A percentile compares a stretch with the other conserved stretches of the same genome.
Conservation (phyloP, 2,113 vertebrate genomes). For the Felis chaus region DNA sequence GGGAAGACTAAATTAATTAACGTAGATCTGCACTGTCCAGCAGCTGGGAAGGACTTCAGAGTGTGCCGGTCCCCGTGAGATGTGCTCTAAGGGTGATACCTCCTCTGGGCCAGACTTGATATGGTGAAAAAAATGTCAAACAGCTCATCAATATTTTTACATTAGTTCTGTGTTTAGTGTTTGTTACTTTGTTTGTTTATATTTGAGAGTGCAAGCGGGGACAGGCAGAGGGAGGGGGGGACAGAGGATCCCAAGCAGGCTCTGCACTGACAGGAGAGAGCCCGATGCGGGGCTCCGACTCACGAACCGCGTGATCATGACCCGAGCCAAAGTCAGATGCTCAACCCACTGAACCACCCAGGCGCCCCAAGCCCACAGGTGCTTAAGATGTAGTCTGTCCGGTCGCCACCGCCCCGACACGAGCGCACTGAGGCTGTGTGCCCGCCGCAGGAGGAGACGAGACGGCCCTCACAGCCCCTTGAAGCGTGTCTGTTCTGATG, state of each 20-base stretch:
- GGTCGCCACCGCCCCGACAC: accelerated
- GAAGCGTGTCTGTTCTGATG: neutral
- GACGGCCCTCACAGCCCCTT: neutral
- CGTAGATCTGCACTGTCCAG: neutral
- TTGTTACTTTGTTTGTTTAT: no score
- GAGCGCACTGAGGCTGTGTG: neutral
- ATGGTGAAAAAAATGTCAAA: neutral
- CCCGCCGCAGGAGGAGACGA: neutral
- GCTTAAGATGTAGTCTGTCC: neutral
- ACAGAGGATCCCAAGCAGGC: no score
- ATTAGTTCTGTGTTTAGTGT: neutral
- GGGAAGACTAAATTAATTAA: neutral
- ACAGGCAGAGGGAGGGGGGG: no score
- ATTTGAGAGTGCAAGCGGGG: no score
- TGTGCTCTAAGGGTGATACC: neutral
- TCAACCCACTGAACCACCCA: no score
- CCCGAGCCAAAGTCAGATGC: no score
- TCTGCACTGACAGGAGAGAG: no score
- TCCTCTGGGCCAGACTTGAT: neutral
- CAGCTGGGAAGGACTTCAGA: neutral
- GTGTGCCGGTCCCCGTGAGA: neutral
- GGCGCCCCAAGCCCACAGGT: neutral
- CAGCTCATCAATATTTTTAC: neutral
- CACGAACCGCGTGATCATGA: no score
- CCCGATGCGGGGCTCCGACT: no score